A percentile compares a stretch with the other conserved stretches of the same genome.
Conservation (phyloP, 2,113 vertebrate species). For the Macroglossus sobrinus region DNA sequence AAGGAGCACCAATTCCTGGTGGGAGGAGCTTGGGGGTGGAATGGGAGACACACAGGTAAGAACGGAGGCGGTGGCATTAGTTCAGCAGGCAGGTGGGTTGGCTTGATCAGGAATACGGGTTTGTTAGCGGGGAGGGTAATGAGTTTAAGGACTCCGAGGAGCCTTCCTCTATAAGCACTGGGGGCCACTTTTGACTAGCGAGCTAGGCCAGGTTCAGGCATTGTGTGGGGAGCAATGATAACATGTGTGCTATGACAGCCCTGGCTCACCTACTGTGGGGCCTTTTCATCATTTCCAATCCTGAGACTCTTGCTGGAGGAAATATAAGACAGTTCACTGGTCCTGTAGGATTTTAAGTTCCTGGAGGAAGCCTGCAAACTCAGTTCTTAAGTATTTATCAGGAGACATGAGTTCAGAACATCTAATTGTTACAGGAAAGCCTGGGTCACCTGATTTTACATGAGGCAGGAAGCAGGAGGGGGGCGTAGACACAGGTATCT, state of each 20-base stretch:
- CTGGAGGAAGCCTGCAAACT: not conserved
- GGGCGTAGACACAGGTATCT: not conserved
- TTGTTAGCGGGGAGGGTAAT: rapidly evolving
- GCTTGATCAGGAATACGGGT: too few relatives aligned
- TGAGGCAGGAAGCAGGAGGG: not conserved
- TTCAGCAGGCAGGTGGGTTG: not conserved
- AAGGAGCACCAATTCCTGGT: too few relatives aligned
- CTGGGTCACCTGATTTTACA: not conserved
- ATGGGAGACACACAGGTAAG: too few relatives aligned
- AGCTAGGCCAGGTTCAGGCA: not conserved
- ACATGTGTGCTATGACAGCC: rapidly evolving
- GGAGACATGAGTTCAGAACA: not conserved
- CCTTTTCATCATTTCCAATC: not conserved
- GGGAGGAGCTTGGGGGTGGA: not conserved
- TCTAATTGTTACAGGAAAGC: too few relatives aligned
- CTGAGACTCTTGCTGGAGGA: not conserved
- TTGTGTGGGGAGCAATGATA: rapidly evolving
- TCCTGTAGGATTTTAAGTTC: not conserved
- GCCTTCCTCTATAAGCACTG: not conserved
- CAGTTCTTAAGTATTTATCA: not conserved
- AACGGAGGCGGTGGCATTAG: rapidly evolving
- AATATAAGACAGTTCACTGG: not conserved
- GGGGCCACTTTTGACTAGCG: rapidly evolving
- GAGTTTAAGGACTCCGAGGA: not conserved
- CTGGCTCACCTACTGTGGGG: rapidly evolving